Evolutionary conservation across 2,113 vertebrate genomes (phyloP), one percentile per base, ranked within the genome.

Genomic region (Anseranas semipalmata): DNA sequence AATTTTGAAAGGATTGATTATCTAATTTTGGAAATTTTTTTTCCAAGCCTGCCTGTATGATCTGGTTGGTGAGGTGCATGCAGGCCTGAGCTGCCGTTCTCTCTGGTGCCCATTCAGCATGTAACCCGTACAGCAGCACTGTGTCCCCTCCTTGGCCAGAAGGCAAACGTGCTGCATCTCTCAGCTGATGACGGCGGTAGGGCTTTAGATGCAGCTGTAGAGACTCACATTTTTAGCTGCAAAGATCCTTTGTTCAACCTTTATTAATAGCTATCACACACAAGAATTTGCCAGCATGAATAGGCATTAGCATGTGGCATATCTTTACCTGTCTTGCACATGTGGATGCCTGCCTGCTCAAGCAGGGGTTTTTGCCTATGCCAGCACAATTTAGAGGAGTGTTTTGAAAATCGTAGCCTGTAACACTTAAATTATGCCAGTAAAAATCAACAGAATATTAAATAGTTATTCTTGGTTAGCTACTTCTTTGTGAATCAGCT

Each of bases 251-350:
- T 27, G 30, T 66, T 56, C 3, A 46, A 3, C 28, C 8, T 0
- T 0, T 45, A 6, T 32, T 21, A 16, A 15, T 19, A 39, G 30
- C 18, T 84, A 63, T 60, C 35, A 13, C 14, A 6, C 2, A 0
- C 8, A 10, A n/a, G 45, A 7, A 13, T 11, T 37, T 45, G 37
- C 63, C 15, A 21, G 60, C 18, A 10, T 1, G 46, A 55, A 58
- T 45, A 27, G 41, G 21, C 35, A 7, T 62, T 35, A 10, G n/a
- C 46, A 9, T 2, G 0, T 12, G 6, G 30, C 1, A 0, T n/a
- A 37, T 30, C 41, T 50, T 58, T 28, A 13, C 35, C 33, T 19
- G 33, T 12, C 19, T 30, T 4, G 2, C 19, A 18, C 10, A 2
- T 3, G 2, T 10, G 58, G 37, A 6, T 52, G 15, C 43, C 39